Evolutionary conservation across 2,797 vertebrate genomes (phyloP).

Genomic region (Amphiprion clarkii): DNA sequence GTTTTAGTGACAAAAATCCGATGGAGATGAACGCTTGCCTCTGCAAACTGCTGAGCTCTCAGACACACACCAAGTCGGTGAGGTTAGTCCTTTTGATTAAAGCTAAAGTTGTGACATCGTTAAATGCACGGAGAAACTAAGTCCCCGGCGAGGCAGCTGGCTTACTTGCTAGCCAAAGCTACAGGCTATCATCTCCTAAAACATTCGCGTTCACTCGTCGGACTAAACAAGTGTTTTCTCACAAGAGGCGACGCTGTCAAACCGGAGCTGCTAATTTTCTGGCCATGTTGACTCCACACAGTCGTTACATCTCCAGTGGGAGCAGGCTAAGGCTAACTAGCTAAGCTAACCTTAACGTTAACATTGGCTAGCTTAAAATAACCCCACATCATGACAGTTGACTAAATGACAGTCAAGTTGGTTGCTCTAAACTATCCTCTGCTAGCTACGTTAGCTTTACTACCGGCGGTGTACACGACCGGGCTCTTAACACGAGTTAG

Average conservation of each 20-base stretch:
- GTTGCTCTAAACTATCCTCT: not conserved
- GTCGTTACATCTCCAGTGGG: slow-evolving; percentile 46
- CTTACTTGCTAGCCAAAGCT: slow-evolving; percentile 34
- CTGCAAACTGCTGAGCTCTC: not conserved
- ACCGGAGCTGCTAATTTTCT: slow-evolving; percentile 29
- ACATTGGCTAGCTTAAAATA: slow-evolving; percentile 47
- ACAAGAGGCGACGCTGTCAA: slow-evolving; percentile 19
- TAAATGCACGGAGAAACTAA: slow-evolving; percentile 32
- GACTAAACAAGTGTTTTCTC: not conserved
- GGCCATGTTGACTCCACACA: slow-evolving; percentile 63
- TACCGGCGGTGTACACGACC: not conserved
- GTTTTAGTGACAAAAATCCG: not conserved
- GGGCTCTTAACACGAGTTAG: slow-evolving; percentile 56
- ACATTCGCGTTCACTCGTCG: not conserved
- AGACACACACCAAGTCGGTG: slow-evolving; percentile 1
- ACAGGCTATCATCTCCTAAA: not conserved
- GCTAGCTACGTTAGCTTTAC: not conserved
- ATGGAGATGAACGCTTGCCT: not conserved
- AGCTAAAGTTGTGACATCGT: slow-evolving; percentile 30
- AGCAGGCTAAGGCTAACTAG: slow-evolving; percentile 73
- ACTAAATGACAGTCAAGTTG: not conserved
- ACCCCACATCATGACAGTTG: slow-evolving; percentile 1
- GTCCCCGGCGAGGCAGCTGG: slow-evolving; percentile 21
- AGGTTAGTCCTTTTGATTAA: slow-evolving; percentile 35
- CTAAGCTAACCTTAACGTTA: slow-evolving; percentile 67